Percentiles rank a stretch among this genome's conserved stretches.
Conservation (phyloP, 2,797 vertebrate species). For the Crax fasciolata region DNA sequence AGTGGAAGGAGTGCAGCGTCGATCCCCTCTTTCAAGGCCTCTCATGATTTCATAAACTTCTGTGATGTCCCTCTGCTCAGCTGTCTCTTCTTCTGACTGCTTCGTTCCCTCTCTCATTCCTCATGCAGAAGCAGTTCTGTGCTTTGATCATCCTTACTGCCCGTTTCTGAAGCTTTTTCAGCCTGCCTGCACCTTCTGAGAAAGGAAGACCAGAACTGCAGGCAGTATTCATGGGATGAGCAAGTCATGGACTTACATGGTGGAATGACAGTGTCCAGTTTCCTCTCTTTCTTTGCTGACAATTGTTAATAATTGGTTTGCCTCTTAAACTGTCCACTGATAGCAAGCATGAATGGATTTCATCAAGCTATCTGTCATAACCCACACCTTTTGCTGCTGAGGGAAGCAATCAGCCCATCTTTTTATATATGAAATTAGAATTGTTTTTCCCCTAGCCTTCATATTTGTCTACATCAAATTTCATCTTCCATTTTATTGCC, state of each 20-base stretch:
- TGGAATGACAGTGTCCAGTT: background rate
- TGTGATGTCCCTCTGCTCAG: rapidly evolving
- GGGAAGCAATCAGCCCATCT: background rate
- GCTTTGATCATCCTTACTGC: background rate
- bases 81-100: background rate
- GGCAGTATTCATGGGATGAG: background rate
- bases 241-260: background rate
- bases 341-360: background rate
- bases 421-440: background rate
- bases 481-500: conserved; percentile 30
- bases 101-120: background rate
- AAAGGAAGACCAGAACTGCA: background rate
- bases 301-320: background rate
- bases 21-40: background rate
- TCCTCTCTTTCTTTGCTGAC: background rate
- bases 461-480: conserved; percentile 34
- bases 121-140: background rate
- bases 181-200: background rate
- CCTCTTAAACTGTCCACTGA: background rate
- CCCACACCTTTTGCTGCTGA: background rate
- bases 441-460: background rate
- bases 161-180: background rate
- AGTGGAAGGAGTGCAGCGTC: background rate
- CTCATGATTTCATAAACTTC: background rate
- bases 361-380: background rate